These are phyloP conservation scores for Notiomystis cincta DNA, from an alignment of 2,113 vertebrate species.

Conservation along the genomic window DNA sequence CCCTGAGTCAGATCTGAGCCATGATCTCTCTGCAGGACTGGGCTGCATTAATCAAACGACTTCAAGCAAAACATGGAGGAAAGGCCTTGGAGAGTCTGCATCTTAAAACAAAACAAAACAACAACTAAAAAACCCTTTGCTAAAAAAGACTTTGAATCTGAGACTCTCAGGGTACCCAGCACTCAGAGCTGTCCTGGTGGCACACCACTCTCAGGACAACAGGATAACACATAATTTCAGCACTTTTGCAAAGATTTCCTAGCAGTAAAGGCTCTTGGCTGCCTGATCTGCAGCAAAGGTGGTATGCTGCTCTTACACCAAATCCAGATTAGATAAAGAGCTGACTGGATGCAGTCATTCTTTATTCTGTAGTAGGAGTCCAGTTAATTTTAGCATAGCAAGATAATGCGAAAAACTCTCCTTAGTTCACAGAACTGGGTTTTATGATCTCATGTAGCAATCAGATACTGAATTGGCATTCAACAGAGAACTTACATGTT, in stretches of 20 bases:
- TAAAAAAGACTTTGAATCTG: background rate
- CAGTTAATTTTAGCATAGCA: background rate
- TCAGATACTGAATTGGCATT: background rate
- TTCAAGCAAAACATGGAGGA: background rate
- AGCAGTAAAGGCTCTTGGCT: background rate
- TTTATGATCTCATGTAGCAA: background rate
- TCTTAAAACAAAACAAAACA: background rate
- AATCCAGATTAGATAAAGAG: background rate
- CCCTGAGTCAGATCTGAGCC: background rate
- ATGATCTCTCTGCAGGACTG: background rate
- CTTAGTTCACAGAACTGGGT: background rate
- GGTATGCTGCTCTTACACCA: background rate
- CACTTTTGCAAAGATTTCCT: background rate
- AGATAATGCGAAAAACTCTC: background rate
- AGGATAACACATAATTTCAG: background rate
- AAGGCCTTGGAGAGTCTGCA: background rate
- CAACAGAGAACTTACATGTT: background rate
- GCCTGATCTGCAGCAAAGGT: background rate
- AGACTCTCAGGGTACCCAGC: background rate
- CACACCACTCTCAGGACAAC: background rate
- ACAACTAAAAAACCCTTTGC: background rate
- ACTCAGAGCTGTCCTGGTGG: background rate
- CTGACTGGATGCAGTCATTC: background rate
- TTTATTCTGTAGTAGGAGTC: background rate
- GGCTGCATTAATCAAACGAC: background rate